phyloP scores from a whole-genome alignment of 2,797 vertebrate genomes.

The Eurystomus glaucurus region DNA sequence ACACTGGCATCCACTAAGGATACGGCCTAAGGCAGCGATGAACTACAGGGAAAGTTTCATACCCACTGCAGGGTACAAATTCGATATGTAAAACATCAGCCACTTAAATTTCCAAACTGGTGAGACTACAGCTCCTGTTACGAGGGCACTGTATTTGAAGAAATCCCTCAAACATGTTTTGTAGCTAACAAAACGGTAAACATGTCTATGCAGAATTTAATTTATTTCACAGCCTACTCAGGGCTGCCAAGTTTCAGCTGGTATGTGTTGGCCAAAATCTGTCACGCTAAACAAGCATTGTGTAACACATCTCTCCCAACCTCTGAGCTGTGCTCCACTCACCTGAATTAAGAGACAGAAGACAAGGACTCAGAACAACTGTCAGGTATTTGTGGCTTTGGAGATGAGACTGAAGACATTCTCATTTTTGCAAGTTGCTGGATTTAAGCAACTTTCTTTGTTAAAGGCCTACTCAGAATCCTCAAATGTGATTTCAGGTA shows the following conservation, averaged over 20 bases:
- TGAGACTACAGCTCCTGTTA: neutral
- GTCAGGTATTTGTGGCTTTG: neutral
- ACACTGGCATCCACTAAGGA: neutral
- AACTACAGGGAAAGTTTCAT: neutral
- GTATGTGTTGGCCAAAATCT: neutral
- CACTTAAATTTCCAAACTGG: neutral
- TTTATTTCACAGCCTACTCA: neutral
- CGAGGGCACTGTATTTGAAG: neutral
- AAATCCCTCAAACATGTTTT: neutral
- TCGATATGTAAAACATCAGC: neutral
- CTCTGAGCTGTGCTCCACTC: neutral
- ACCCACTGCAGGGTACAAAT: neutral
- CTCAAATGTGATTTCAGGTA: neutral
- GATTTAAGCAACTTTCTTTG: neutral
- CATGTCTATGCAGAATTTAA: neutral
- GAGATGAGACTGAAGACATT: neutral
- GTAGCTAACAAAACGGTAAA: constrained; percentile 19
- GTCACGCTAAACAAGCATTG: neutral
- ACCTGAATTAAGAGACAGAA: neutral
- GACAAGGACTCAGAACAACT: neutral
- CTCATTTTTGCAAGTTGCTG: neutral
- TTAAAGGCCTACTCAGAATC: neutral
- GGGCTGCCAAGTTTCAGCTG: constrained; percentile 38
- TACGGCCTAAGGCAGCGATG: neutral
- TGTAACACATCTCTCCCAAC: neutral